Base-by-base conservation (phyloP, 2,888 invertebrate genomes). In the Gryllus longicercus region DNA sequence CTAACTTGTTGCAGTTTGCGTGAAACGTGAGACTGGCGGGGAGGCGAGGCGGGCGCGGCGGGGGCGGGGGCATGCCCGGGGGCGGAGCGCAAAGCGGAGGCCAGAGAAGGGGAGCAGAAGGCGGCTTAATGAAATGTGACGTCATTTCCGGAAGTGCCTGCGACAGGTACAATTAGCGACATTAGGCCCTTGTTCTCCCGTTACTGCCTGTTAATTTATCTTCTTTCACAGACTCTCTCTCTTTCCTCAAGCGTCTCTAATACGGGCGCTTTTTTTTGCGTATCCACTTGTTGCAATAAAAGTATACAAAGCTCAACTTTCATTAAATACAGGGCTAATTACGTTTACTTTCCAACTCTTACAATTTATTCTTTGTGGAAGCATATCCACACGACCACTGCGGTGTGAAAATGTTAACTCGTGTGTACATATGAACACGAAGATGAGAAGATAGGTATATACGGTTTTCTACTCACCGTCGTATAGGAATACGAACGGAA, bases 51-150 rank as follows among this genome's bases (percentile, higher is more conserved):
- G 21, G 3, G 21, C n/a, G 25, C 3, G 16, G 63, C 25, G 50
- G 63, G 63, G n/a, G 16, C 14, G 4, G 63, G 63, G 63, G n/a
- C 77, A 5, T 38, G 38, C n/a, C 21, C 21, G 23, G 74, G 23
- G 12, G 50, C 51, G 77, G 76, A 77, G 80, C 77, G 79, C 50
- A 80, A 81, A 74, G 76, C 25, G 50, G 79, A 75, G 77, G 49
- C 16, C 74, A 80, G 74, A 79, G 78, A 51, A 51, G 50, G 79
- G 75, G 77, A 38, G n/a, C 74, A 80, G 74, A 79, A 76, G 63
- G 63, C 63, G 8, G 63, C 63, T 63, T 63, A 63, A 63, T 63
- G 63, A 63, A 63, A 63, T 63, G 63, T 63, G 63, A 63, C 63
- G 63, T 63, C 63, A 63, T 63, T 63, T 63, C 63, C 16, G 63